Evolutionary conservation across 2,888 invertebrate species (phyloP).

Genomic region (Charanyca ferruginea): DNA sequence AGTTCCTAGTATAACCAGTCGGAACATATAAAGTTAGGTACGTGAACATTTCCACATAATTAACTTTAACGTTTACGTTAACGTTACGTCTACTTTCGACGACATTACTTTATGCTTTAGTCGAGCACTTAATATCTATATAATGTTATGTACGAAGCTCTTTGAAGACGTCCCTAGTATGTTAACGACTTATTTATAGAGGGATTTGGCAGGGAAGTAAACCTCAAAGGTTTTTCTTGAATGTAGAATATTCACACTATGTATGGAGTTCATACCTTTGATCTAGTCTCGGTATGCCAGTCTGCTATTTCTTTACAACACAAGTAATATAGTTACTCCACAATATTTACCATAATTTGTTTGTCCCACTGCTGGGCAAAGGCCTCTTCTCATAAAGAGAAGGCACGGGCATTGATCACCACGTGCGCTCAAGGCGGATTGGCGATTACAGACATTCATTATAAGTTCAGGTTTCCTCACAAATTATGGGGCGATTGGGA

Average conservation of each 20-base stretch:
- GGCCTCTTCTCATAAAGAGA: no score
- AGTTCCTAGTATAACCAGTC: constrained; percentile 1
- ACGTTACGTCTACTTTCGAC: constrained; percentile 37
- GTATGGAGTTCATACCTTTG: background rate
- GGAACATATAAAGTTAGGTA: constrained; percentile 13
- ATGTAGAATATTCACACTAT: constrained; percentile 11
- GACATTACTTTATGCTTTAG: constrained; percentile 44
- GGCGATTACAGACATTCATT: no score
- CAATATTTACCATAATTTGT: no score
- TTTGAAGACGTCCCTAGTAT: constrained; percentile 27
- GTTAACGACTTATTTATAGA: constrained; percentile 28
- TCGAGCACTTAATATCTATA: constrained; percentile 35
- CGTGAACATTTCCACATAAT: constrained; percentile 51
- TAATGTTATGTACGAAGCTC: constrained; percentile 28
- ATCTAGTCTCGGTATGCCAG: background rate
- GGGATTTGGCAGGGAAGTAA: background rate
- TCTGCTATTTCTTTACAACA: background rate
- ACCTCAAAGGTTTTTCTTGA: constrained; percentile 21
- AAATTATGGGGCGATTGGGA: no score
- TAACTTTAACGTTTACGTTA: constrained; percentile 43
- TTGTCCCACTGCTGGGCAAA: no score
- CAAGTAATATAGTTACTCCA: background rate
- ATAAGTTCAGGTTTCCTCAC: no score
- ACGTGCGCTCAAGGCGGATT: no score
- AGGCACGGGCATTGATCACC: no score